Evolutionary conservation across 2,797 vertebrate genomes (phyloP), one percentile per base, ranked within the genome.

Genomic region (Numenius phaeopus): DNA sequence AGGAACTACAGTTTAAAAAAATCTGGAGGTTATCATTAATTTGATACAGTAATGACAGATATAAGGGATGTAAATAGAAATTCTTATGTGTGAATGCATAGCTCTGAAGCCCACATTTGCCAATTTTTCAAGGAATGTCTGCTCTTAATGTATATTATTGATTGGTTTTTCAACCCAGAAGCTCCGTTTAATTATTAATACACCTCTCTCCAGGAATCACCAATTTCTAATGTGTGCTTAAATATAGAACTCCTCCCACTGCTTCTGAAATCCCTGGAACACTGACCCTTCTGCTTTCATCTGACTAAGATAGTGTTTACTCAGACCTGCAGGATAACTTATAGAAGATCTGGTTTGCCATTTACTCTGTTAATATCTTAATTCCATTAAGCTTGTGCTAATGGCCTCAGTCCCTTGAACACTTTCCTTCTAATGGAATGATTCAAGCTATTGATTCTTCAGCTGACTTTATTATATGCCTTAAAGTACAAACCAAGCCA

Each of bases 111-210:
- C 6, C 29, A 22, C 1, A 2, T 44, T 46, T 86, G 27, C 24
- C 17, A 23, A 1, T 69, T 83, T 83, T 86, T 83, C 5, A 67
- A 54, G 61, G 76, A 84, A 42, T 78, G 17, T 50, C 57, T 89
- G 32, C 39, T 64, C 14, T 91, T 83, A 85, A 76, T 87, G 16
- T 58, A 4, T 81, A 5, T 40, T 77, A 89, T 66, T 23, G 81
- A 85, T 85, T 57, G 18, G 3, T 9, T 91, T 75, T 93, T 57
- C 49, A 81, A 18, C 34, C 24, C 66, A 82, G 61, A 58, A 78
- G 30, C 32, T 62, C 72, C 88, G 19, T 76, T 94, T 83, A 91
- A 90, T 96, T 73, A 82, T 92, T 91, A 91, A 88, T 61, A 39
- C 4, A 3, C 46, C 20, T 92, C 37, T 91, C 20, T 59, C 27